Base-by-base conservation (phyloP, 2,113 vertebrate species). In the Silurus meridionalis region DNA sequence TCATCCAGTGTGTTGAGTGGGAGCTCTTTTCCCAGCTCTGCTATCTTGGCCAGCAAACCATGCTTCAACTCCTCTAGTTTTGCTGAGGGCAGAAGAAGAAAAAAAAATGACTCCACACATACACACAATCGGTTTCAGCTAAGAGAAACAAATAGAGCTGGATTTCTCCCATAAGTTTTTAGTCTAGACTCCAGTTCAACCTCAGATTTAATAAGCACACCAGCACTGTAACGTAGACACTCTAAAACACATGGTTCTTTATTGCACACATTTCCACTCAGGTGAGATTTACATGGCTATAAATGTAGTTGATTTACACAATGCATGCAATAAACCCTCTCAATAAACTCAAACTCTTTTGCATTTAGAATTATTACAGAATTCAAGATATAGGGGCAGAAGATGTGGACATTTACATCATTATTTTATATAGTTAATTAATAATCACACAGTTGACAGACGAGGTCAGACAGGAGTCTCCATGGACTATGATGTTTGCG, bases 1-100 rank as follows among this genome's bases (percentile, higher is more conserved):
- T 97, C 96, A 7, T 99, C 98, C 92, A 99, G 94, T 37, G 98
- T 99, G 86, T 99, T 99, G 66, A 97, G 96, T 64, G 98, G 98
- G 95, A 99, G 96, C 91, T 97, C 96, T 90, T 96, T 96, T 91
- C 97, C 98, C 91, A 99, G 95, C 13, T 90, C 89, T 28, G 95
- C 92, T 79, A 99, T 98, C 94, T 96, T 97, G 87, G 92, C 92
- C 86, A 99, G 93, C 28, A 99, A 95, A 28, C 93, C 92, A 87
- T 96, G 96, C 87, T 98, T 99, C 92, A 99, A 92, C 80, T 95
- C 95, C 81, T 99, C 97, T 1, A 99, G 95, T 0, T 94, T 93
- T 60, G 94, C 95, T 96, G 89, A 74, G 83, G 57, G 86, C 28
- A 83, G 13, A 58, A 83, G 19, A 60, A 53, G 58, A 50, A 79